phyloP scores from a whole-genome alignment of 2,797 vertebrate genomes.

The Anableps anableps region DNA sequence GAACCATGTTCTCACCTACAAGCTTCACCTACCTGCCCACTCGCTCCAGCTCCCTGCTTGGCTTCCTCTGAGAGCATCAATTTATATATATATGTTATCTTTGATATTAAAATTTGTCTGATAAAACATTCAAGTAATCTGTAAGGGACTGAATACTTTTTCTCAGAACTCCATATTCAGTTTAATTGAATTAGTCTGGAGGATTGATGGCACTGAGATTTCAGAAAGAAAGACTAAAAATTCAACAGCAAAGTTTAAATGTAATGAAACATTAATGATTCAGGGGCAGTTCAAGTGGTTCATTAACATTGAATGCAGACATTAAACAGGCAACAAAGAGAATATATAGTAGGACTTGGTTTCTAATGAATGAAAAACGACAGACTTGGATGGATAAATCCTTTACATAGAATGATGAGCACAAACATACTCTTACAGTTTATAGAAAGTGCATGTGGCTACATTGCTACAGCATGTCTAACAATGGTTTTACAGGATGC shows the following conservation, averaged over 20 bases:
- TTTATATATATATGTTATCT: neutral
- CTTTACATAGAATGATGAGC: neutral
- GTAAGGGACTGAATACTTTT: neutral
- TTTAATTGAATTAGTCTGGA: neutral
- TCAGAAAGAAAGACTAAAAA: neutral
- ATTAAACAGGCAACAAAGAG: neutral
- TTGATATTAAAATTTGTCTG: neutral
- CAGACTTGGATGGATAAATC: neutral
- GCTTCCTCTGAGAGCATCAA: neutral
- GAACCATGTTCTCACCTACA: too few relatives aligned
- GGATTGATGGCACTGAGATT: neutral
- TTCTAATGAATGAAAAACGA: neutral
- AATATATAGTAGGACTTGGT: neutral
- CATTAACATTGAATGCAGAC: neutral
- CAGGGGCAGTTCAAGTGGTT: neutral
- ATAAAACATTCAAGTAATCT: neutral
- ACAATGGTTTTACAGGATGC: neutral
- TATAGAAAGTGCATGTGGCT: neutral
- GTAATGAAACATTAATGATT: neutral
- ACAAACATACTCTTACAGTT: neutral
- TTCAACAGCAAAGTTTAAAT: neutral
- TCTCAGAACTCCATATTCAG: neutral
- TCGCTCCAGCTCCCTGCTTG: too few relatives aligned
- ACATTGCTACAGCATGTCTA: neutral
- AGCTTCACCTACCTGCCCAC: too few relatives aligned